Evolutionary conservation across 2,113 vertebrate species (phyloP).

Genomic region (Toxostoma redivivum): DNA sequence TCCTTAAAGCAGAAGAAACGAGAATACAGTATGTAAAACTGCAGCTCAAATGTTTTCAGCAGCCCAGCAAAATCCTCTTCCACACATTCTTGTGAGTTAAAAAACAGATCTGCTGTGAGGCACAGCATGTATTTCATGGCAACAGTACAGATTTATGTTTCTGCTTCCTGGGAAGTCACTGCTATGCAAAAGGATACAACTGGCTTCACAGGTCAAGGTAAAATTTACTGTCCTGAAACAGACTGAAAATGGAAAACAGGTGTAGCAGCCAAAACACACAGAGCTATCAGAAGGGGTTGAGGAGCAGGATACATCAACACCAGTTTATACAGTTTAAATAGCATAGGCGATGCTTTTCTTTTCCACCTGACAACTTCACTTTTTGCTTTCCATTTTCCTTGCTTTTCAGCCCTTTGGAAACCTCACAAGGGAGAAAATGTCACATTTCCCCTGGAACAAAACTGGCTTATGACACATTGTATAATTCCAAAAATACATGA

Average conservation of each 20-base stretch:
- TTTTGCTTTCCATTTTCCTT: slow-evolving; percentile 20
- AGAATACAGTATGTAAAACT: background rate
- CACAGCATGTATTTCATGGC: background rate
- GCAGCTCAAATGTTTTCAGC: background rate
- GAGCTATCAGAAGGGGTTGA: background rate
- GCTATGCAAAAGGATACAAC: background rate
- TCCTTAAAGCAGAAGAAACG: background rate
- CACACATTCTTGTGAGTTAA: background rate
- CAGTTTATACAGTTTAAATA: background rate
- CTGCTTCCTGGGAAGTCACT: background rate
- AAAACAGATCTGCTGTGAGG: background rate
- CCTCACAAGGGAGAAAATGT: slow-evolving; percentile 10
- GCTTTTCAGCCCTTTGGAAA: slow-evolving; percentile 20
- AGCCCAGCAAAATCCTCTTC: background rate
- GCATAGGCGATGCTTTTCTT: background rate
- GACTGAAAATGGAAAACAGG: background rate
- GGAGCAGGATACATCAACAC: background rate
- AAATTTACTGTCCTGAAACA: background rate
- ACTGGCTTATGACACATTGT: slow-evolving; percentile 34
- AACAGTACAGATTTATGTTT: background rate
- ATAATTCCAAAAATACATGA: slow-evolving; percentile 26
- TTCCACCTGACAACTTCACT: slow-evolving; percentile 3
- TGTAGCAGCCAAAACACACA: background rate
- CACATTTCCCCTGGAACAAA: slow-evolving; percentile 27
- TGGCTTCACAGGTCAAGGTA: background rate